Percentiles rank a stretch among this genome's conserved stretches.
phyloP scores from a whole-genome alignment of 2,888 invertebrate genomes.

The Conistra vaccinii region DNA sequence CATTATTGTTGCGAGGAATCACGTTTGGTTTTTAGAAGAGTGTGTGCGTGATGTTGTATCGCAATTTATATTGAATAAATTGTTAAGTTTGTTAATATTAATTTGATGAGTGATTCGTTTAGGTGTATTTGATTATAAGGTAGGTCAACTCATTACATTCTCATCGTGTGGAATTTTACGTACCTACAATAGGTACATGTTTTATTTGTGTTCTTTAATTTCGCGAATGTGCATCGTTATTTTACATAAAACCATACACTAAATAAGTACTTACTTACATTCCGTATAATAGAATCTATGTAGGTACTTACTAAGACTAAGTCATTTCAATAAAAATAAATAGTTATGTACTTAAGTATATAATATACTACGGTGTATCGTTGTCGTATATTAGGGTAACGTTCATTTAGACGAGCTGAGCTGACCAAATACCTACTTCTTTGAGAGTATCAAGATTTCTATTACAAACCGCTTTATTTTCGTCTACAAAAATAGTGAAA shows the following conservation, averaged over 20 bases:
- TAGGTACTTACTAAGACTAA: no score
- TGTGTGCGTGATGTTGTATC: conserved; percentile 46
- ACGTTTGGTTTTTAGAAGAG: conserved; percentile 18
- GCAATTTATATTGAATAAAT: conserved; percentile 30
- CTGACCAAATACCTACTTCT: not conserved
- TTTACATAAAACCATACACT: not conserved
- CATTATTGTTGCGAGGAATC: conserved; percentile 37
- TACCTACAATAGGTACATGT: no score
- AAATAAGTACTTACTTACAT: not conserved
- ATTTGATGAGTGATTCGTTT: conserved; percentile 53
- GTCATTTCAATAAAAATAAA: not conserved
- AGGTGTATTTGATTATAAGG: conserved; percentile 59
- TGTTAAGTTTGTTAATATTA: conserved; percentile 31
- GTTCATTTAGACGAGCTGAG: not conserved
- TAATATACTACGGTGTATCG: not conserved
- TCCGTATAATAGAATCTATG: not conserved
- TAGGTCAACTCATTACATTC: conserved; percentile 55
- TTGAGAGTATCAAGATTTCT: not conserved
- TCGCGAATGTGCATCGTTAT: not conserved
- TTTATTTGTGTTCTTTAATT: not conserved
- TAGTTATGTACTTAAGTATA: not conserved
- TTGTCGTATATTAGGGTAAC: not conserved
- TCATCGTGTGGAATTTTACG: conserved; percentile 21
- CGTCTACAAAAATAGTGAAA: conserved; percentile 14
- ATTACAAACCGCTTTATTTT: not conserved